Conservation (phyloP, 2,888 invertebrate species). For the Hemaris fuciformis region DNA sequence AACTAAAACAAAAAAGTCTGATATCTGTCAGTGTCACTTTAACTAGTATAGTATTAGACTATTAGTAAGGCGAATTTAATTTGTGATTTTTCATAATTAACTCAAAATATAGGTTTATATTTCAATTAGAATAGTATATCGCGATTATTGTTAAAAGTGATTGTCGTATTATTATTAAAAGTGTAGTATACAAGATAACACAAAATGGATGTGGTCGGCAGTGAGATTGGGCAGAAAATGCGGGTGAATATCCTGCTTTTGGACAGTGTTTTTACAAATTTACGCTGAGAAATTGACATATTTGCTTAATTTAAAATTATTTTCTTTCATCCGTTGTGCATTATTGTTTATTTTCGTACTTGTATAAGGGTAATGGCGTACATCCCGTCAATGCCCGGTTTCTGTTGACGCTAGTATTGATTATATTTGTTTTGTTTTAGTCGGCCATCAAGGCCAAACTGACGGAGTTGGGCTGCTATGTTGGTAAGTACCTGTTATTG, state of each 20-base stretch:
- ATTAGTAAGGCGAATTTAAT: background rate
- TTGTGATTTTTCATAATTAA: background rate
- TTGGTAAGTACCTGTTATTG: conserved; percentile 82
- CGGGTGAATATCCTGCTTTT: conserved; percentile 80
- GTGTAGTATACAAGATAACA: conserved; percentile 18
- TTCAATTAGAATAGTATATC: conserved; percentile 11
- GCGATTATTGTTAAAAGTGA: background rate
- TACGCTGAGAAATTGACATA: background rate
- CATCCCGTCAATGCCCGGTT: background rate
- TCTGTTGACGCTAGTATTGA: conserved; percentile 16
- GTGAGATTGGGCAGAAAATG: conserved; percentile 93
- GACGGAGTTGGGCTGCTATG: conserved; percentile 95
- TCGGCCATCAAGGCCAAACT: conserved; percentile 98
- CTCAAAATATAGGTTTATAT: background rate
- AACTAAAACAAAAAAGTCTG: background rate
- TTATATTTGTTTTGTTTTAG: conserved; percentile 76
- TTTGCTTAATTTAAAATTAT: background rate
- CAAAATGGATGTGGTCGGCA: conserved; percentile 88
- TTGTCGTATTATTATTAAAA: conserved; percentile 7
- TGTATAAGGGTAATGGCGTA: background rate
- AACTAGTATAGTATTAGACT: too few relatives aligned
- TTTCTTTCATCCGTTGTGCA: background rate
- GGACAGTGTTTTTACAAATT: background rate
- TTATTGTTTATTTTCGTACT: background rate
- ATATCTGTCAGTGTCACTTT: background rate